phyloP scores from a whole-genome alignment of 2,888 invertebrate species.

The Cantharis lateralis region DNA sequence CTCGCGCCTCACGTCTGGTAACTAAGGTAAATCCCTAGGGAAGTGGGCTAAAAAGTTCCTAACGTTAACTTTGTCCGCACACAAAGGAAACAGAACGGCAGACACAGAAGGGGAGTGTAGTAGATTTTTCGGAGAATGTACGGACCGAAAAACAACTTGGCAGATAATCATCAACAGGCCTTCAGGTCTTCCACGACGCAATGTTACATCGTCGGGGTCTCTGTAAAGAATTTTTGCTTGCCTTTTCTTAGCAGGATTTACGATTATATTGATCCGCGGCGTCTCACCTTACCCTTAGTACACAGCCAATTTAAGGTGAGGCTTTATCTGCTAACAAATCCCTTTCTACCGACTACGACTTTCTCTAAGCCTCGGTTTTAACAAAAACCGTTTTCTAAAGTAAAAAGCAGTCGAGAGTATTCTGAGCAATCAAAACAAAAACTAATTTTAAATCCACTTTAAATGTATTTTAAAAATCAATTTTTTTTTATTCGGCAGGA shows the following conservation, averaged over 20 bases:
- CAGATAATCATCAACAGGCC: constrained; percentile 43
- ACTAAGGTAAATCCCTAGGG: constrained; percentile 49
- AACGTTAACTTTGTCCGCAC: constrained; percentile 49
- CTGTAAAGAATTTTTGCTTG: constrained; percentile 27
- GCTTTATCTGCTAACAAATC: constrained; percentile 47
- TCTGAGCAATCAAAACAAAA: not conserved
- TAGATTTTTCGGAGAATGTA: constrained; percentile 27
- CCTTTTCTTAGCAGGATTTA: constrained; percentile 39
- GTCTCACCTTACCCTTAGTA: constrained; percentile 37
- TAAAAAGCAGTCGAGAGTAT: not conserved
- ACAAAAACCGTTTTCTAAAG: constrained; percentile 9
- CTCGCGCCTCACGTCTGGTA: constrained; percentile 49
- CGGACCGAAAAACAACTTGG: constrained; percentile 37
- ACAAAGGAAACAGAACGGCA: constrained; percentile 47
- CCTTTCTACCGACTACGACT: constrained; percentile 42
- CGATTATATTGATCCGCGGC: constrained; percentile 39
- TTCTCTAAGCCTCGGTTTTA: constrained; percentile 36
- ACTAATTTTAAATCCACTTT: not conserved
- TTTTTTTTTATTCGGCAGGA: not conserved
- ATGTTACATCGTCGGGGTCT: constrained; percentile 21
- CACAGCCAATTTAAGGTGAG: constrained; percentile 46
- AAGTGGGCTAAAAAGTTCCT: constrained; percentile 50
- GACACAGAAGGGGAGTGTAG: constrained; percentile 36
- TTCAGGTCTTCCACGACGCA: constrained; percentile 29
- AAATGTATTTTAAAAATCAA: not conserved